A percentile compares a stretch with the other conserved stretches of the same genome.
Evolutionary conservation across 2,888 invertebrate species (phyloP).

Genomic region (Chymomyza fuscimana): DNA sequence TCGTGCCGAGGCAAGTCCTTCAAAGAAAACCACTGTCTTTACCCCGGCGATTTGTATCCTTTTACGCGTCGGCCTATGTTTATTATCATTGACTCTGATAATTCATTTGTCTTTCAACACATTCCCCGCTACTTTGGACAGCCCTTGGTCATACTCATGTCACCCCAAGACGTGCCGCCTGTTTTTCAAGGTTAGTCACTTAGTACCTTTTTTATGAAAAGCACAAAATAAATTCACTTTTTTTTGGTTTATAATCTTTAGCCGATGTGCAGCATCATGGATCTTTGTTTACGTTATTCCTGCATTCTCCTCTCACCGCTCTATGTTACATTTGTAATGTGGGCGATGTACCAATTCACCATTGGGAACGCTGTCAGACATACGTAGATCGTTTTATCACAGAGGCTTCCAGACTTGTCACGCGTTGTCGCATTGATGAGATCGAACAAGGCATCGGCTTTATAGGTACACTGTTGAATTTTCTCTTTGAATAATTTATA

Average conservation of each 20-base stretch:
- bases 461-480: conserved; percentile 72
- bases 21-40: conserved; percentile 89
- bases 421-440: conserved; percentile 90
- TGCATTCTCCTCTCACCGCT: conserved; percentile 95
- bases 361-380: conserved; percentile 94
- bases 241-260: conserved; percentile 46
- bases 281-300: conserved; percentile 95
- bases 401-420: conserved; percentile 91
- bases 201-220: background rate
- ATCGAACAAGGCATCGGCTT: conserved; percentile 80
- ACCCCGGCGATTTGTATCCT: conserved; percentile 95
- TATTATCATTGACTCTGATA: conserved; percentile 96
- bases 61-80: conserved; percentile 96
- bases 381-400: conserved; percentile 93
- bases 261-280: conserved; percentile 92
- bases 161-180: conserved; percentile 93
- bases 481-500: background rate
- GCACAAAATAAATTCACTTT: background rate
- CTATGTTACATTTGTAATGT: conserved; percentile 95
- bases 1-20: conserved; percentile 79
- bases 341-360: conserved; percentile 89
- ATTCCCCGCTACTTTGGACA: conserved; percentile 96
- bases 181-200: conserved; percentile 86
- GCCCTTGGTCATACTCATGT: conserved; percentile 95
- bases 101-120: conserved; percentile 94